A percentile compares a stretch with the other conserved stretches of the same genome.
Conservation (phyloP, 2,113 vertebrate genomes). For the Perccottus glenii region DNA sequence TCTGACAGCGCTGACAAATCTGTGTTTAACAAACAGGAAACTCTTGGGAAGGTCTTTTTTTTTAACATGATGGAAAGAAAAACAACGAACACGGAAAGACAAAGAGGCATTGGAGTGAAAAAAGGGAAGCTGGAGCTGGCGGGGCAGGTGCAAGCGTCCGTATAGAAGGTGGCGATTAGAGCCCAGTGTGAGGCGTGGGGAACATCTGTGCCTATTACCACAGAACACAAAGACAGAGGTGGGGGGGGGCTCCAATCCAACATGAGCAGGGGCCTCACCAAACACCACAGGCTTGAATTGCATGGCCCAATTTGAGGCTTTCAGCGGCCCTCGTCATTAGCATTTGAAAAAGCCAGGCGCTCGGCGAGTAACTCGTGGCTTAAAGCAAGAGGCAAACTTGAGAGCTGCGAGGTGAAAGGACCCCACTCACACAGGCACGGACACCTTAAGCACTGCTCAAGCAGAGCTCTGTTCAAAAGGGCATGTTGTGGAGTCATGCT, state of each 20-base stretch:
- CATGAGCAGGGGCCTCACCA: constrained; percentile 75
- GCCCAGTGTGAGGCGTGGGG: constrained; percentile 78
- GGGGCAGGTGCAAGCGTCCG: constrained; percentile 79
- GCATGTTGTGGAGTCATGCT: constrained; percentile 43
- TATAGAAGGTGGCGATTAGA: constrained; percentile 83
- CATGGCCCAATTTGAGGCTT: constrained; percentile 80
- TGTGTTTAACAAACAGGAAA: constrained; percentile 67
- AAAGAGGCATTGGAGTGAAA: not conserved
- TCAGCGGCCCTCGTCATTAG: constrained; percentile 76
- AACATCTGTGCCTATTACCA: constrained; percentile 84
- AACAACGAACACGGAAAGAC: constrained; percentile 27
- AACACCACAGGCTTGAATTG: constrained; percentile 78
- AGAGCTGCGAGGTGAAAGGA: constrained; percentile 50
- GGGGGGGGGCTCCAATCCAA: constrained; percentile 60
- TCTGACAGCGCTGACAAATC: constrained; percentile 33
- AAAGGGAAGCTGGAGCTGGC: constrained; percentile 48
- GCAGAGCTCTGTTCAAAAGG: constrained; percentile 27
- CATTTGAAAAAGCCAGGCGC: constrained; percentile 78
- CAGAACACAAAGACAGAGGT: constrained; percentile 71
- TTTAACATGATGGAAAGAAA: constrained; percentile 1
- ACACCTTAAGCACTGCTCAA: constrained; percentile 26
- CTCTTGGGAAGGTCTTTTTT: constrained; percentile 37
- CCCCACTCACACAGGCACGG: constrained; percentile 2
- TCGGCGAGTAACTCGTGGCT: constrained; percentile 63
- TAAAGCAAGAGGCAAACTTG: constrained; percentile 60